phyloP scores from a whole-genome alignment of 2,888 invertebrate genomes.

The Cheilosia scutellata region DNA sequence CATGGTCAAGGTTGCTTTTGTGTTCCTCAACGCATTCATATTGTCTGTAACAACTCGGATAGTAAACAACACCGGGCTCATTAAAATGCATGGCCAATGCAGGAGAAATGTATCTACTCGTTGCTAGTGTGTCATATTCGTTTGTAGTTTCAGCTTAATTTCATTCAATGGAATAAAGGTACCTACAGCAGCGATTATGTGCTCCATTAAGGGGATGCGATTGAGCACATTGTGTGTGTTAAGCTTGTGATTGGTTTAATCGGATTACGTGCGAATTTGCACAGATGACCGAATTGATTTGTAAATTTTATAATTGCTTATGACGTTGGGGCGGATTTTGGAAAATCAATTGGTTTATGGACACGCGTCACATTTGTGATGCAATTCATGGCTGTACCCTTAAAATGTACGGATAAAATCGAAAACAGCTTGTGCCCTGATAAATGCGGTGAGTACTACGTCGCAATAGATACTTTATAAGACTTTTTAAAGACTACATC shows the following conservation, averaged over 20 bases:
- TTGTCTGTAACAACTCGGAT: not conserved
- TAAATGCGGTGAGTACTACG: no score
- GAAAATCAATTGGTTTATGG: no score
- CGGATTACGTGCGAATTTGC: conserved; percentile 29
- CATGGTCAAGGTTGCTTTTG: conserved; percentile 25
- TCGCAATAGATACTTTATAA: no score
- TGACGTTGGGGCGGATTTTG: no score
- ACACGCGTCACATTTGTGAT: no score
- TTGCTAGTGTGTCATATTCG: not conserved
- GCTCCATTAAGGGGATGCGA: not conserved
- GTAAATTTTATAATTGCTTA: not conserved
- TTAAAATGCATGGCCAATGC: conserved; percentile 13
- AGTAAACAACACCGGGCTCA: not conserved
- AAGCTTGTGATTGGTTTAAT: conserved; percentile 18
- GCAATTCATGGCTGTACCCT: no score
- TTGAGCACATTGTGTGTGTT: not conserved
- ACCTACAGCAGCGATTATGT: not conserved
- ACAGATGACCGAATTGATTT: conserved; percentile 23
- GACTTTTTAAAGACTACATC: no score
- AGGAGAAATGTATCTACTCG: not conserved
- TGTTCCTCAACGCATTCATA: conserved; percentile 10
- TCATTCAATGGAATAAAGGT: conserved; percentile 8
- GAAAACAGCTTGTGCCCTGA: no score
- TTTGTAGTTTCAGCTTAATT: not conserved
- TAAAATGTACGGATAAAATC: no score